phyloP scores from a whole-genome alignment of 2,888 invertebrate species.

The Trichopria drosophilae region DNA sequence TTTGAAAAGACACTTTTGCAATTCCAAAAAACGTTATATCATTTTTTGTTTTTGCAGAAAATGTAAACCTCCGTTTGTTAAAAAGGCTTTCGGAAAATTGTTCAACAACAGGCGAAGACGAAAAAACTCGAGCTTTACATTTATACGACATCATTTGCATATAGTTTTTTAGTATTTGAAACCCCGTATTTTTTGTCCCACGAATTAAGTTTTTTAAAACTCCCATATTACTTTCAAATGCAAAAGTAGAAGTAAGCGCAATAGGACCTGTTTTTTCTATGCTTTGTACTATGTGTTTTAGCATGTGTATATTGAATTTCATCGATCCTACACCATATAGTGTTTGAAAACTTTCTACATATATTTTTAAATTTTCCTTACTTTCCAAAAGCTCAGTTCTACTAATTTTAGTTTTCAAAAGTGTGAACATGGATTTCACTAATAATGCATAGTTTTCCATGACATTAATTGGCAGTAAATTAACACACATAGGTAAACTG shows the following conservation, averaged over 20 bases:
- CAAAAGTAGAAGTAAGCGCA: constrained; percentile 11
- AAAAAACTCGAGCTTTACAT: constrained; percentile 2
- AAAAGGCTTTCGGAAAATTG: constrained; percentile 5
- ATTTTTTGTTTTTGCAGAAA: background rate
- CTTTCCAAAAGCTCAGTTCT: constrained; percentile 13
- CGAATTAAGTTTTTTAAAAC: constrained; percentile 12
- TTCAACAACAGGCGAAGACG: background rate
- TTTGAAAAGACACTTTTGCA: background rate
- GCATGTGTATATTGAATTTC: constrained; percentile 21
- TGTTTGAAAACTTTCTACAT: constrained; percentile 9
- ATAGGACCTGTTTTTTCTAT: constrained; percentile 11
- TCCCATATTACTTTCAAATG: constrained; percentile 14
- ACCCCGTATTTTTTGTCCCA: constrained; percentile 5
- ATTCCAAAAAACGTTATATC: constrained; percentile 5
- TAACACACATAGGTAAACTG: constrained; percentile 6
- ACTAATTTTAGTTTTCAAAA: constrained; percentile 8
- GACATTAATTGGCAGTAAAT: constrained; percentile 4
- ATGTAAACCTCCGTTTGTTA: background rate
- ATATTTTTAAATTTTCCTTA: constrained; percentile 6
- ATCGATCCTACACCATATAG: constrained; percentile 11
- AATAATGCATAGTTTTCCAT: constrained; percentile 9
- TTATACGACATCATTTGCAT: constrained; percentile 5
- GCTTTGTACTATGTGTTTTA: constrained; percentile 7
- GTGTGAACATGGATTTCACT: constrained; percentile 12
- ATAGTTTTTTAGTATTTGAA: constrained; percentile 1